Base-by-base conservation (phyloP, 2,888 invertebrate species). In the Hirtodrosophila alboralis region DNA sequence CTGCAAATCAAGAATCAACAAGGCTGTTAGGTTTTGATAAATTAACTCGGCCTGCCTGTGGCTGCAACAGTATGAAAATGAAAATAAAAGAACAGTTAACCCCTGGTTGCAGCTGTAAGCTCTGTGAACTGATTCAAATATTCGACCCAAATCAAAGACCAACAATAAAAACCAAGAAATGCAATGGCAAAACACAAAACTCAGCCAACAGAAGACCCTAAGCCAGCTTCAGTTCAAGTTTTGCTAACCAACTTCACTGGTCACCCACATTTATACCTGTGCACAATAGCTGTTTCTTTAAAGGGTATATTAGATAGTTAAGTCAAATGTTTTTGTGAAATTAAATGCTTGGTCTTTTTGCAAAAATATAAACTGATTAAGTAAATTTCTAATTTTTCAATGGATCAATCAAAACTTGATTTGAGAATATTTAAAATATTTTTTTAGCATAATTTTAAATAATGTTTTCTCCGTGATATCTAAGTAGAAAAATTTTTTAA, bases 61-160 rank as follows among this genome's bases (percentile, higher is more conserved):
- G 54, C 68, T 51, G 34, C 28, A 53, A 33, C 48, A 49, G 38
- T 28, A 26, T 14, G 23, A 31, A 31, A 36, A 41, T 52, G 16
- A 54, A 58, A 67, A 63, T 45, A 56, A 58, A 33, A 52, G 31
- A 53, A 36, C 57, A 48, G 52, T 53, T 44, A 63, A 54, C 31
- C 57, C 40, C 48, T 30, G 36, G 43, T 28, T 37, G 44, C 21
- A 13, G 36, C 37, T 52, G 47, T 26, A 58, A 76, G 70, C 58
- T 70, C 18, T n/a, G 63, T 70, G 56, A 74, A 56, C 70, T 63
- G 69, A 64, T 78, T 78, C 64, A 84, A 62, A 59, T 68, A 53
- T 74, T 75, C 85, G 81, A 83, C 81, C 81, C 66, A 81, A 86
- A 86, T 86, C 65, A 43, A 60, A 38, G 54, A 12, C 28, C 38